Evolutionary conservation across 2,113 vertebrate genomes (phyloP).

Genomic region (Ursus arctos): DNA sequence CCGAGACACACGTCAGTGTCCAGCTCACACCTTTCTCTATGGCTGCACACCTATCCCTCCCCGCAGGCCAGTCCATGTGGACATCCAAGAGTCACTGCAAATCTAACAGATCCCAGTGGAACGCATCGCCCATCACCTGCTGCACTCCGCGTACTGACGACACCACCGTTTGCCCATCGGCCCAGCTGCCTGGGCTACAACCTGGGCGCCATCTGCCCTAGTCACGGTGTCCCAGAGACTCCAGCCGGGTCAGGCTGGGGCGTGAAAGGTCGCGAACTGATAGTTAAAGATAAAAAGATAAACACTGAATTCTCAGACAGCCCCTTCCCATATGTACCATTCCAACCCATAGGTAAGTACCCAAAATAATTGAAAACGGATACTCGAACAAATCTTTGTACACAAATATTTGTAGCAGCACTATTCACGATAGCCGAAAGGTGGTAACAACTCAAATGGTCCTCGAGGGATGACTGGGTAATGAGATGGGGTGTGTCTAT

Average conservation of each 20-base stretch:
- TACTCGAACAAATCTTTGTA: not conserved
- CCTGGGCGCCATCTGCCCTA: not conserved
- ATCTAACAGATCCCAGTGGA: not conserved
- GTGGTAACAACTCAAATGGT: not conserved
- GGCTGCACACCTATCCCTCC: not conserved
- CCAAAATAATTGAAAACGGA: not conserved
- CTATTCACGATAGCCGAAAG: not conserved
- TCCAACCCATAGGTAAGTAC: not conserved
- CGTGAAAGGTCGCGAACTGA: not conserved
- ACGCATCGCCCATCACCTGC: not conserved
- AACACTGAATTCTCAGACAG: not conserved
- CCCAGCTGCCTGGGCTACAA: not conserved
- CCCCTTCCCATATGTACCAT: not conserved
- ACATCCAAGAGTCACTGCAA: not conserved
- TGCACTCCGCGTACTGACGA: not conserved
- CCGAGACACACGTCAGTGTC: not conserved
- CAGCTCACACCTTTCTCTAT: not conserved
- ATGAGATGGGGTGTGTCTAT: not conserved
- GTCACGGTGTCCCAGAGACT: not conserved
- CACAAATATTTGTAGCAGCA: not conserved
- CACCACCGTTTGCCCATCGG: not conserved
- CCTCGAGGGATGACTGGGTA: not conserved
- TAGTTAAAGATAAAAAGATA: not conserved
- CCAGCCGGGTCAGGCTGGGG: not conserved
- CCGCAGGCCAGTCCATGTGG: accelerated